Percentiles rank a stretch among this genome's conserved stretches.
Evolutionary conservation across 2,113 vertebrate genomes (phyloP).

Genomic region (Silurus asotus): DNA sequence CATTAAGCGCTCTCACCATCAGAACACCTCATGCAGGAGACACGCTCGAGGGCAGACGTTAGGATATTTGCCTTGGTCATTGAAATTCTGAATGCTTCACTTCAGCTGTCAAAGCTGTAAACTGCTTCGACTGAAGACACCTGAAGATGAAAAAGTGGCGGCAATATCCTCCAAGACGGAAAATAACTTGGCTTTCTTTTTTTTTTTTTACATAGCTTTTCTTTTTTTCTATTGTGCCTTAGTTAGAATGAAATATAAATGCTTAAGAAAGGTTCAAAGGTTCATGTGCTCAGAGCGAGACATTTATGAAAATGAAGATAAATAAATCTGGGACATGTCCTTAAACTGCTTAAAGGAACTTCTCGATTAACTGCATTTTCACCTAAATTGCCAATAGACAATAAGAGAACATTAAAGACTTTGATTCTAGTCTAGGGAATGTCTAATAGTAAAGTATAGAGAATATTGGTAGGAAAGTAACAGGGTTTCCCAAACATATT

Average conservation of each 20-base stretch:
- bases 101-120: constrained; percentile 7
- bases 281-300: constrained; percentile 21
- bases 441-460: not conserved
- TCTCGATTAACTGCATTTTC: not conserved
- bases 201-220: no score
- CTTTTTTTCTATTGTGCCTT: not conserved
- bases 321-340: constrained; percentile 1
- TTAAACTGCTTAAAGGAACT: not conserved
- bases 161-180: not conserved
- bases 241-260: constrained; percentile 2
- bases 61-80: constrained; percentile 30
- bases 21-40: constrained; percentile 19
- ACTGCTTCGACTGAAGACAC: not conserved
- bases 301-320: constrained; percentile 1
- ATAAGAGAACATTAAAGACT: no score
- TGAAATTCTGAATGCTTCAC: constrained; percentile 6
- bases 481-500: not conserved
- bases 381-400: not conserved
- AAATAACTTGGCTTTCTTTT: not conserved
- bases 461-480: not conserved
- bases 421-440: not conserved
- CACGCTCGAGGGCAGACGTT: constrained; percentile 8
- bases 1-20: not conserved
- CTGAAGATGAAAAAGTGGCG: not conserved
- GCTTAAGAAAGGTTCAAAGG: not conserved